Evolutionary conservation across 2,797 vertebrate species (phyloP), one percentile per base, ranked within the genome.

Genomic region (Margarornis squamiger): DNA sequence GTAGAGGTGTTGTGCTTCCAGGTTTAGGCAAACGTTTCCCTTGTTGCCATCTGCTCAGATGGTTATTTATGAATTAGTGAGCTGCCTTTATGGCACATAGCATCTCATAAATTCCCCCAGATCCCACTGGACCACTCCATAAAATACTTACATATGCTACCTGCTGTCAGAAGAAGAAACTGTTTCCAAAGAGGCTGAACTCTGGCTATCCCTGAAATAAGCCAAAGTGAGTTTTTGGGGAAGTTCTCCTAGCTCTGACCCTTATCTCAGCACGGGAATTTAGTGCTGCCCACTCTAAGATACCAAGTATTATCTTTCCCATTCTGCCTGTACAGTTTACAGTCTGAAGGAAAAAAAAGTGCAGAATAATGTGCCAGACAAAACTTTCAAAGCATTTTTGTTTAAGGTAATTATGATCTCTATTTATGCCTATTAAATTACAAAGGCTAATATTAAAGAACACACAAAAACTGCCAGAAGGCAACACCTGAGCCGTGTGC

Each of bases 371-470:
- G 74, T 49, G 51, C 76, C 95, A 96, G 95, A 97, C 45, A 26
- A 87, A 94, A 92, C 79, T 96, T 94, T 95, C 92, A 96, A 95
- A 94, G 95, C 71, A 93, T 93, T 97, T 96, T 93, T 95, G 66
- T 97, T 96, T 94, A 71, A 97, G 96, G 92, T 86, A 96, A 97
- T 97, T 96, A 96, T 93, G 77, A 92, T 93, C 86, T 89, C 77
- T 96, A 95, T 96, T 97, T 96, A 95, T 96, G 86, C 94, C 91
- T 94, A 97, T 97, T 97, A 98, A 97, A 86, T 97, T 97, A 96
- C 93, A 97, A 97, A 96, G 96, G 96, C 95, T 85, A 88, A 93
- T 96, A 94, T 82, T 96, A 93, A 94, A 87, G 93, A 96, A 89
- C 92, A 97, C 83, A 32, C 90, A 95, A 93, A 95, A 96, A 94